A percentile compares a stretch with the other conserved stretches of the same genome.
These are phyloP conservation scores for Aspidiotus destructor DNA, from an alignment of 2,888 invertebrate genomes.

Conservation along the genomic window DNA sequence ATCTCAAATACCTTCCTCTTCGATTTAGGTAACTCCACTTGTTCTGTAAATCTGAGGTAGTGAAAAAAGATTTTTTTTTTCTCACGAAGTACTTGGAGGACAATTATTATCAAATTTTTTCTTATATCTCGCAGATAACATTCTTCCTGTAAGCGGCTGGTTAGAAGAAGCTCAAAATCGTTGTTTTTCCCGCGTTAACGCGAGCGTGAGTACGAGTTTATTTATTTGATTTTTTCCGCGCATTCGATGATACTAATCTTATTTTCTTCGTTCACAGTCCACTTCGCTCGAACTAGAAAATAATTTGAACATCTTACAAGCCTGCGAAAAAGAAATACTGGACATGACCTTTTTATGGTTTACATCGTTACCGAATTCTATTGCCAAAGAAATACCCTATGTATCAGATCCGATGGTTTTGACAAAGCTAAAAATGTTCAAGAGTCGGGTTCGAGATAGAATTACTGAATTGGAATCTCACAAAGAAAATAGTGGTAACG, in stretches of 20 bases:
- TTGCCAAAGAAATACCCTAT: constrained; percentile 23
- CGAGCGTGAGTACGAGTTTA: constrained; percentile 12
- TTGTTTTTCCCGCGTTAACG: constrained; percentile 5
- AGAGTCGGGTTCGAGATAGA: constrained; percentile 10
- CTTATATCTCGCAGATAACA: no score
- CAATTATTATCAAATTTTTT: no score
- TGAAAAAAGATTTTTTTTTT: no score
- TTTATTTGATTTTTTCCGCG: background rate
- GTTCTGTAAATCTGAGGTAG: no score
- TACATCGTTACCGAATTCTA: constrained; percentile 20
- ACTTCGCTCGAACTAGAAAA: constrained; percentile 13
- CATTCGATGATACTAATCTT: background rate
- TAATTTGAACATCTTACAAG: constrained; percentile 13
- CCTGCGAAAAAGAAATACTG: constrained; percentile 23
- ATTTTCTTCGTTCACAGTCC: constrained; percentile 11
- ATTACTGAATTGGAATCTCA: constrained; percentile 17
- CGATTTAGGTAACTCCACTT: no score
- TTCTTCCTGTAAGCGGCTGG: constrained; percentile 11
- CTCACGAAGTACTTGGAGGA: no score
- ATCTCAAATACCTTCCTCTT: no score
- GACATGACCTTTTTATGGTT: constrained; percentile 23
- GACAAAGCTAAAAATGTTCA: constrained; percentile 19
- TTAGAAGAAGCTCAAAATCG: constrained; percentile 20
- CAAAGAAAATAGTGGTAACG: background rate
- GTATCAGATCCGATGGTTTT: constrained; percentile 12